Conservation (phyloP, 2,888 invertebrate species). For the Cephus pygmeus region DNA sequence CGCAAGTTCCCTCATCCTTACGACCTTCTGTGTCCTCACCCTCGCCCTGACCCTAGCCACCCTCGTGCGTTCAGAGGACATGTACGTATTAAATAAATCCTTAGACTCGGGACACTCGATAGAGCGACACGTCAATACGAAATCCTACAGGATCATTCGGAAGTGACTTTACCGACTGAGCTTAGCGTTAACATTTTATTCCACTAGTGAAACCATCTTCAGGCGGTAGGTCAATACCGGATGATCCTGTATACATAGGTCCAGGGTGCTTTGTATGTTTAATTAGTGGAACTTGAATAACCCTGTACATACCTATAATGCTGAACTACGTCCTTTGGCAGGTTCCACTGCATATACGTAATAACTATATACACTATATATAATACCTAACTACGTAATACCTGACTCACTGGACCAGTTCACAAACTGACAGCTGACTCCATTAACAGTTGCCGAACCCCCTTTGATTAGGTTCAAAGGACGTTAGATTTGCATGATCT, state of each 20-base stretch:
- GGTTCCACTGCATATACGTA: not conserved
- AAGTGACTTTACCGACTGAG: not conserved
- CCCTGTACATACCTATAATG: not conserved
- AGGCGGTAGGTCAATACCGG: not conserved
- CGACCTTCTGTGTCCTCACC: constrained; percentile 58
- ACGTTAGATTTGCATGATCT: not conserved
- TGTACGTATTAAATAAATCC: constrained; percentile 53
- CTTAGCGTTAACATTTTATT: not conserved
- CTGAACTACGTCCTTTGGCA: not conserved
- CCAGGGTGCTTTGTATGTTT: not conserved
- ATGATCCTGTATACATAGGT: not conserved
- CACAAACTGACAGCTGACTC: not conserved
- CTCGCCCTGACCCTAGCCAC: constrained; percentile 61
- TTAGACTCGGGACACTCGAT: not conserved
- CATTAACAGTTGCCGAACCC: not conserved
- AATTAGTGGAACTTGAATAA: not conserved
- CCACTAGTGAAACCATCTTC: not conserved
- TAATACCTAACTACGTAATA: not conserved
- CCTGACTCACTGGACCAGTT: not conserved
- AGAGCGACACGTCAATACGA: not conserved
- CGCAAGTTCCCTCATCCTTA: constrained; percentile 59
- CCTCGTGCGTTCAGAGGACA: constrained; percentile 61
- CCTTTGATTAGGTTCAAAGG: not conserved
- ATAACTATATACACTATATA: not conserved
- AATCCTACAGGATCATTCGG: not conserved